A percentile compares a stretch with the other conserved stretches of the same genome.
phyloP scores from a whole-genome alignment of 1,140 invertebrate species.

The Zaprionus inermis region DNA sequence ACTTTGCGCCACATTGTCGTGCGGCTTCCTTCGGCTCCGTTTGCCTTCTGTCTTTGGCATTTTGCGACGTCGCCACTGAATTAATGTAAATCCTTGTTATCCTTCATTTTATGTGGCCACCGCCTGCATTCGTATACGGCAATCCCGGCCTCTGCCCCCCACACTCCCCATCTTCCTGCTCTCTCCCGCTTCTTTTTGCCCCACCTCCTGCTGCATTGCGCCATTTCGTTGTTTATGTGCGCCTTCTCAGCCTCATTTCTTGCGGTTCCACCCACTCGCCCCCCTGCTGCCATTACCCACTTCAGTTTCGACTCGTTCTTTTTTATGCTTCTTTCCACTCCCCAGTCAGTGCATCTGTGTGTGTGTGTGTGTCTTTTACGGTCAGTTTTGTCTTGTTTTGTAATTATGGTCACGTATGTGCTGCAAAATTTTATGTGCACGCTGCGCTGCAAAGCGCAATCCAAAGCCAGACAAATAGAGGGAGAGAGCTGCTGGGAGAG shows the following conservation, averaged over 20 bases:
- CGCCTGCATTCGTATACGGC: constrained; percentile 53
- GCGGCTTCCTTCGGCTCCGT: neutral
- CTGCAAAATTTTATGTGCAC: constrained; percentile 54
- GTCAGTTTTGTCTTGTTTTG: constrained; percentile 48
- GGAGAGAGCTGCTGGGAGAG: neutral
- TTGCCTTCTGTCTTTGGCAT: constrained; percentile 21
- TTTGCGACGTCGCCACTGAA: constrained; percentile 50
- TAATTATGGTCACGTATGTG: constrained; percentile 61
- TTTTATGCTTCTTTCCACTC: constrained; percentile 15
- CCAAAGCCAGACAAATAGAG: constrained; percentile 15
- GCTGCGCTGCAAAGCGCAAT: neutral
- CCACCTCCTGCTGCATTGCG: constrained; percentile 38
- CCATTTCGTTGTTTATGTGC: constrained; percentile 35
- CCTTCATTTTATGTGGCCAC: constrained; percentile 56
- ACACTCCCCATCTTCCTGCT: neutral
- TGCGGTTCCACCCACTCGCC: neutral
- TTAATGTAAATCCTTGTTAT: constrained; percentile 63
- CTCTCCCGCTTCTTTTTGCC: neutral
- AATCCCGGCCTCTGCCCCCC: neutral
- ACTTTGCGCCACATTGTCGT: constrained; percentile 38
- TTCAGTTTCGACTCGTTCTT: constrained; percentile 47
- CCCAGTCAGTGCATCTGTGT: constrained; percentile 26
- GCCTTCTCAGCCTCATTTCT: constrained; percentile 21
- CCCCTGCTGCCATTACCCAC: constrained; percentile 27
- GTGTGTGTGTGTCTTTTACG: constrained; percentile 40